These are phyloP conservation scores for Caprella mutica DNA, from an alignment of 2,888 invertebrate species.

Conservation along the genomic window DNA sequence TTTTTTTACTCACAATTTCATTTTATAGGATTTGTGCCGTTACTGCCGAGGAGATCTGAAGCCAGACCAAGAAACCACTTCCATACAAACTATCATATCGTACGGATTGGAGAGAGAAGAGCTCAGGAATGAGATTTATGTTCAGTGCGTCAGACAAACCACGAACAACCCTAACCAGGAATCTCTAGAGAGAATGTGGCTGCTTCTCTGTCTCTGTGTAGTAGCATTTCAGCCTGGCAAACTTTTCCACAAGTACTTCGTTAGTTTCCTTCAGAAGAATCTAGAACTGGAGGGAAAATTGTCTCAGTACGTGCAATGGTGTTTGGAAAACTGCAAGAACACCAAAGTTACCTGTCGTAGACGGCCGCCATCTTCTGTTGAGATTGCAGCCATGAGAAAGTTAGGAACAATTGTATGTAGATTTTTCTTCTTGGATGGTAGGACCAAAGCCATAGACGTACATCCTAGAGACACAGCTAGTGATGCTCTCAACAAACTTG, in stretches of 20 bases:
- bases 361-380: constrained; percentile 79
- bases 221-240: constrained; percentile 87
- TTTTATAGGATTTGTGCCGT: constrained; percentile 65
- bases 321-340: constrained; percentile 80
- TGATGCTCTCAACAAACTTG: constrained; percentile 75
- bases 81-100: constrained; percentile 71
- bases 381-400: constrained; percentile 82
- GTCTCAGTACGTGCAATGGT: constrained; percentile 83
- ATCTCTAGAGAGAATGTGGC: constrained; percentile 74
- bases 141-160: constrained; percentile 66
- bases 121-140: constrained; percentile 78
- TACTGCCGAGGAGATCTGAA: constrained; percentile 81
- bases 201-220: constrained; percentile 73
- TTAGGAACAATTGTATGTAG: constrained; percentile 78
- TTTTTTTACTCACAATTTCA: neutral
- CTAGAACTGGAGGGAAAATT: constrained; percentile 55
- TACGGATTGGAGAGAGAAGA: constrained; percentile 84
- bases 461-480: constrained; percentile 88
- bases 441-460: constrained; percentile 88
- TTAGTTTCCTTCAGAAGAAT: constrained; percentile 61
- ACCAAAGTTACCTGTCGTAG: constrained; percentile 68
- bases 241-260: constrained; percentile 65
- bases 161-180: constrained; percentile 79
- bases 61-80: constrained; percentile 64
- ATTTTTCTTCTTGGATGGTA: constrained; percentile 87